Evolutionary conservation across 2,888 invertebrate species (phyloP).

Genomic region (Mystacides longicornis): DNA sequence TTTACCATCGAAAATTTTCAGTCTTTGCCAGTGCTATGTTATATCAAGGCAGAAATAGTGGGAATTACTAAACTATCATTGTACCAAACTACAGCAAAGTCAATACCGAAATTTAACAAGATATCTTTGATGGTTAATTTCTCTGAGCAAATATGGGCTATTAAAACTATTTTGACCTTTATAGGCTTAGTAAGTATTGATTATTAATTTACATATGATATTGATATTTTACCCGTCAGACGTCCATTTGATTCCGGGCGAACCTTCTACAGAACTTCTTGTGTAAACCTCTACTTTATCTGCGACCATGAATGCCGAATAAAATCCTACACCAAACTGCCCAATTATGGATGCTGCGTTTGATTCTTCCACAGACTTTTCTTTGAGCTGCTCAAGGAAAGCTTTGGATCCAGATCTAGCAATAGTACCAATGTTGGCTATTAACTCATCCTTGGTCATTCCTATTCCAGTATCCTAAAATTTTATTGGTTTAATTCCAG

Average conservation of each 20-base stretch:
- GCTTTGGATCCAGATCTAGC: slow-evolving; percentile 94
- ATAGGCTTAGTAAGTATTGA: too few species aligned
- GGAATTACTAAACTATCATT: too few species aligned
- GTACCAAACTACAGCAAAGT: too few species aligned
- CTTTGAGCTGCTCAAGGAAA: slow-evolving; percentile 77
- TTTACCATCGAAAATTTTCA: too few species aligned
- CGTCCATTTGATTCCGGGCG: slow-evolving; percentile 76
- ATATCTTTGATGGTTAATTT: too few species aligned
- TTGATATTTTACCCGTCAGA: slow-evolving; percentile 71
- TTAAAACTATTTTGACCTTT: too few species aligned
- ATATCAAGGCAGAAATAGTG: too few species aligned
- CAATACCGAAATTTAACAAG: too few species aligned
- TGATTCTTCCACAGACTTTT: slow-evolving; percentile 52
- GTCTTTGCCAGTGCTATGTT: too few species aligned
- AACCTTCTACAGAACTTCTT: slow-evolving; percentile 55
- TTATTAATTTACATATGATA: too few species aligned
- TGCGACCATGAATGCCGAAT: slow-evolving; percentile 96
- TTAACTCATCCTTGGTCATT: slow-evolving; percentile 88
- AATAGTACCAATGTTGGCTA: slow-evolving; percentile 89
- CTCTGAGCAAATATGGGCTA: too few species aligned
- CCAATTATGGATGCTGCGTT: slow-evolving; percentile 79
- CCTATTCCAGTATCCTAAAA: slow-evolving; percentile 88
- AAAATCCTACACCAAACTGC: slow-evolving; percentile 98
- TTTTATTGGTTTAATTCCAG: neutral
- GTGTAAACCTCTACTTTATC: slow-evolving; percentile 91